phyloP scores from a whole-genome alignment of 2,113 vertebrate genomes.

The Thryonomys swinderianus region DNA sequence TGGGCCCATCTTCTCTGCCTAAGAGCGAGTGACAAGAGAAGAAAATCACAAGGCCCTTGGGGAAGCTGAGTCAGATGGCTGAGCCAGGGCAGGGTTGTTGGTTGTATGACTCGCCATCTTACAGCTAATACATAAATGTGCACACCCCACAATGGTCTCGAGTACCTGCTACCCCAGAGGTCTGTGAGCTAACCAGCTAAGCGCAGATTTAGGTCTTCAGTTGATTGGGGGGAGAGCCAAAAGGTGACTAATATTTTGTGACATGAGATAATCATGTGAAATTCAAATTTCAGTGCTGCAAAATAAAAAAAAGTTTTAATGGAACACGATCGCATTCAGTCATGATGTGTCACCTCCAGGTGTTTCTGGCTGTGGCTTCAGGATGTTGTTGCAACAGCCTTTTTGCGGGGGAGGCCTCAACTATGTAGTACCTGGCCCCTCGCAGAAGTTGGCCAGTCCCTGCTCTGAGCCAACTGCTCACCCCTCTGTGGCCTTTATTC shows the following conservation, averaged over 20 bases:
- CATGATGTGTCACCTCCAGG: neutral
- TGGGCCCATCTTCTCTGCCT: neutral
- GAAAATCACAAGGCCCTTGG: neutral
- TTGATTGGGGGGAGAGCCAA: neutral
- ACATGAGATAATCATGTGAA: conserved; percentile 9
- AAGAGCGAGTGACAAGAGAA: neutral
- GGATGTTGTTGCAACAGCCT: fast-evolving
- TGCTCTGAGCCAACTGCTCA: neutral
- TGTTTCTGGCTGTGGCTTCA: neutral
- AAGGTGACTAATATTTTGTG: conserved; percentile 11
- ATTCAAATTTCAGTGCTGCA: conserved; percentile 35
- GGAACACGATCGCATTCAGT: neutral
- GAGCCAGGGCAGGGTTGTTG: too few relatives aligned
- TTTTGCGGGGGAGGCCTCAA: neutral
- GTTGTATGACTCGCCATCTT: neutral
- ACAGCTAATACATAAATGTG: neutral
- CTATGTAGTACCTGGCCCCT: neutral
- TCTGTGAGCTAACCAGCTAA: neutral
- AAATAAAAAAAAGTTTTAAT: neutral
- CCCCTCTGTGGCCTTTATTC: neutral
- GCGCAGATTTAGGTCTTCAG: conserved; percentile 40
- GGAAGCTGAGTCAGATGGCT: neutral
- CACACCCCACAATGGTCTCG: too few relatives aligned
- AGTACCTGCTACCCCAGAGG: too few relatives aligned
- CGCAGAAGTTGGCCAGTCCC: neutral